phyloP scores from a whole-genome alignment of 2,888 invertebrate species.

The Parnassius orleans region DNA sequence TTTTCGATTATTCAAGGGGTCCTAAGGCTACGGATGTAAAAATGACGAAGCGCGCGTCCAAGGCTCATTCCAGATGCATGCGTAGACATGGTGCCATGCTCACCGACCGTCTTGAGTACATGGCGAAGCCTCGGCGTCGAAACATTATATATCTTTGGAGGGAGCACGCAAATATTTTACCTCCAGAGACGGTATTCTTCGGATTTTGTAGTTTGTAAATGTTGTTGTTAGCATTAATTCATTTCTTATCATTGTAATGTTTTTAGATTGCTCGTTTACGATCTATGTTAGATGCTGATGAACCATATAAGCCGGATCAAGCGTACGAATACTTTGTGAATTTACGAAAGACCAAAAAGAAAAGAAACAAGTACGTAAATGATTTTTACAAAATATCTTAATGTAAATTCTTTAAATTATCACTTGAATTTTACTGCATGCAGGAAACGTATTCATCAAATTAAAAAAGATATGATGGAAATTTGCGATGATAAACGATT shows the following conservation, averaged over 20 bases:
- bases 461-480: slow-evolving; percentile 54
- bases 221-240: too few relatives aligned
- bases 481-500: slow-evolving; percentile 58
- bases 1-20: slow-evolving; percentile 40
- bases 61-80: slow-evolving; percentile 60
- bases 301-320: slow-evolving; percentile 72
- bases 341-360: slow-evolving; percentile 58
- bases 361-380: slow-evolving; percentile 43
- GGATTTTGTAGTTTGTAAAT: too few relatives aligned
- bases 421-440: background rate
- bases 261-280: slow-evolving; percentile 61
- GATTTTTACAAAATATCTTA: background rate
- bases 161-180: slow-evolving; percentile 52
- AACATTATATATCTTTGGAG: slow-evolving; percentile 63
- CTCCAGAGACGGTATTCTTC: slow-evolving; percentile 58
- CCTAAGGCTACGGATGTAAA: slow-evolving; percentile 69
- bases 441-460: slow-evolving; percentile 45
- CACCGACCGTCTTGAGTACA: slow-evolving; percentile 61
- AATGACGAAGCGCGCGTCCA: slow-evolving; percentile 43
- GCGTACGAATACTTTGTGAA: slow-evolving; percentile 72
- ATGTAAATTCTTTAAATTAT: too few relatives aligned
- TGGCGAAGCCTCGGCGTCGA: slow-evolving; percentile 61
- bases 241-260: background rate
- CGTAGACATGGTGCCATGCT: slow-evolving; percentile 59
- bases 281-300: slow-evolving; percentile 66